Evolutionary conservation across 2,113 vertebrate genomes (phyloP).

Genomic region (Cathartes aura): DNA sequence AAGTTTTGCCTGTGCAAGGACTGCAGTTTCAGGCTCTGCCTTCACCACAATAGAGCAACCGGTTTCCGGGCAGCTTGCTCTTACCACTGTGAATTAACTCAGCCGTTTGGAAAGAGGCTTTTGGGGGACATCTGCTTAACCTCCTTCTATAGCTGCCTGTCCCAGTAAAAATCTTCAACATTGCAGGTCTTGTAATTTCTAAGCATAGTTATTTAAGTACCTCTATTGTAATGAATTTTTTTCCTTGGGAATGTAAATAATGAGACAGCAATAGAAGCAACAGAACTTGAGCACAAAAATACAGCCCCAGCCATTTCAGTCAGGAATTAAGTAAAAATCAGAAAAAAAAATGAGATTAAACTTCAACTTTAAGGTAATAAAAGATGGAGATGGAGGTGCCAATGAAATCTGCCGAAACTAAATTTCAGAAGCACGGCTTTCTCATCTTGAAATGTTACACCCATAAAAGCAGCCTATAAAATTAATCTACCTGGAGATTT

Average conservation of each 20-base stretch:
- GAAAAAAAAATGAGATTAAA: slow-evolving; percentile 43
- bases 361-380: slow-evolving; percentile 62
- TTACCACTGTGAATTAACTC: not conserved
- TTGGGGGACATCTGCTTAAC: not conserved
- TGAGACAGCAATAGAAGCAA: not conserved
- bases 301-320: not conserved
- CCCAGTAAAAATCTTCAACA: not conserved
- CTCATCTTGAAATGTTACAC: slow-evolving; percentile 71
- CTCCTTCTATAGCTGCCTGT: not conserved
- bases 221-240: not conserved
- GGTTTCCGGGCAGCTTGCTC: not conserved
- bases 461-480: slow-evolving; percentile 68
- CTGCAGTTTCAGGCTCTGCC: not conserved
- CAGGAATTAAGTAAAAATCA: slow-evolving; percentile 39
- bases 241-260: not conserved
- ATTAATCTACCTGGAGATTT: slow-evolving; percentile 71
- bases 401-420: slow-evolving; percentile 58
- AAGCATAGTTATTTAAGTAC: not conserved
- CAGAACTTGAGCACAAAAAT: not conserved
- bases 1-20: not conserved
- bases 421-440: slow-evolving; percentile 62
- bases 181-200: not conserved
- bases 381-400: slow-evolving; percentile 47
- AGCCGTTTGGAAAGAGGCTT: not conserved
- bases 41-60: not conserved